Evolutionary conservation across 2,113 vertebrate genomes (phyloP), one percentile per base, ranked within the genome.

Genomic region (Apeltes quadracus): DNA sequence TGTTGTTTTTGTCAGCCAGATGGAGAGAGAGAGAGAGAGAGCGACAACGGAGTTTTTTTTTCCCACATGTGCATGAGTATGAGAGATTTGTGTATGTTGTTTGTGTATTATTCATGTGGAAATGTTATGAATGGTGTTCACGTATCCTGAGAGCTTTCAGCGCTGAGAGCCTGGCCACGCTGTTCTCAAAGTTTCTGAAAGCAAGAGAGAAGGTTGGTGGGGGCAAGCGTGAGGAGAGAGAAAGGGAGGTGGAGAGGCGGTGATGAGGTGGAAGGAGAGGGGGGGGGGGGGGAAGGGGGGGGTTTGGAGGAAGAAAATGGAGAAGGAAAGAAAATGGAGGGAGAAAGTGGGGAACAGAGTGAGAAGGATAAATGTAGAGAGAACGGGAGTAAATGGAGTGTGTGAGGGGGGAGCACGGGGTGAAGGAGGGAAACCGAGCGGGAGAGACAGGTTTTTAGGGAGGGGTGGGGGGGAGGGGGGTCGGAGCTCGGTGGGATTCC

Each of bases 161-260:
- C 46, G 76, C 32, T 14, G 48, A 16, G 39, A 79, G 79, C 48
- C 54, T 38, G 77, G 71, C 87, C 66, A 79, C 43, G 41, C 66
- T 25, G 63, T 84, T 91, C 86, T 84, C 36, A 81, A 87, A 89
- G 88, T 79, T 90, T 91, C 88, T 81, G 61, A 44, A 0, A 16
- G 48, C 13, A 41, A 78, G 57, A 63, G 43, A 72, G 61, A 74
- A 58, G 44, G 7, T 20, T 56, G 67, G 41, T 4, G 5, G 43
- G 16, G 2, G 36, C 32, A 44, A 72, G 41, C 4, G 15, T 50
- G 34, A 74, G 2, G 51, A 64, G 15, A 56, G 54, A 27, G 46
- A 29, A 32, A n/a, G 46, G 22, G 69, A 61, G 43, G 55, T 51
- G 36, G 43, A 55, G 76, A 70, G 51, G 57, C 46, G 34, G 53